Percentiles rank a stretch among this genome's conserved stretches.
These are phyloP conservation scores for Falco berigora DNA, from an alignment of 2,797 vertebrate genomes.

Conservation along the genomic window DNA sequence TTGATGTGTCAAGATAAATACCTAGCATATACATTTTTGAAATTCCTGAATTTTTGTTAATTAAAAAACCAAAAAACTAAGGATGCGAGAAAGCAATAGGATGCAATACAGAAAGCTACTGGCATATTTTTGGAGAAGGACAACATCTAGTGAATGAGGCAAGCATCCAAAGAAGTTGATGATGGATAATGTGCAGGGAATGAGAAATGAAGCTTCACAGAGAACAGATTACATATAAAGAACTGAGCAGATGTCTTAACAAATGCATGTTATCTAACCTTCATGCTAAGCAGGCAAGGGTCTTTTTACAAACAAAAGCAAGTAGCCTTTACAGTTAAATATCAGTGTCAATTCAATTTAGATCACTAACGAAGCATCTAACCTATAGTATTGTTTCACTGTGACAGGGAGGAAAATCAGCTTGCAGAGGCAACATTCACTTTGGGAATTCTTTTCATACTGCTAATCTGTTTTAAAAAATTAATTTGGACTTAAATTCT, in stretches of 20 bases:
- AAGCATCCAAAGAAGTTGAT: not conserved
- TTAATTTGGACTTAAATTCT: not conserved
- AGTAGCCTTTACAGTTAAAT: not conserved
- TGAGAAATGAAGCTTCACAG: not conserved
- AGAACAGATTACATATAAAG: not conserved
- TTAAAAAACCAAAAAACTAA: not conserved
- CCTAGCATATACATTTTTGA: not conserved
- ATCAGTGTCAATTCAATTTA: not conserved
- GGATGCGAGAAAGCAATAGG: not conserved
- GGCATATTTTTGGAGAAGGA: not conserved
- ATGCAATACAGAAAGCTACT: not conserved
- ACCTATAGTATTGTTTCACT: not conserved
- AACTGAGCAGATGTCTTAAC: not conserved
- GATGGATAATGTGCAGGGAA: not conserved
- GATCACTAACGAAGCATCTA: not conserved
- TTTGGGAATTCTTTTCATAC: not conserved
- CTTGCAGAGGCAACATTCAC: not conserved
- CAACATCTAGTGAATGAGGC: not conserved
- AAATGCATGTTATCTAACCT: not conserved
- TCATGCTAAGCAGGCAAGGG: not conserved
- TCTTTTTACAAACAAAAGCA: not conserved
- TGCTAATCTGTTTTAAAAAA: not conserved
- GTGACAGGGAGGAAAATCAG: not conserved
- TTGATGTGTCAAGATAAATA: not conserved
- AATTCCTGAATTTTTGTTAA: not conserved